Percentiles rank a stretch among this genome's conserved stretches.
These are phyloP conservation scores for Limnephilus auricula DNA, from an alignment of 2,888 invertebrate genomes.

Conservation along the genomic window DNA sequence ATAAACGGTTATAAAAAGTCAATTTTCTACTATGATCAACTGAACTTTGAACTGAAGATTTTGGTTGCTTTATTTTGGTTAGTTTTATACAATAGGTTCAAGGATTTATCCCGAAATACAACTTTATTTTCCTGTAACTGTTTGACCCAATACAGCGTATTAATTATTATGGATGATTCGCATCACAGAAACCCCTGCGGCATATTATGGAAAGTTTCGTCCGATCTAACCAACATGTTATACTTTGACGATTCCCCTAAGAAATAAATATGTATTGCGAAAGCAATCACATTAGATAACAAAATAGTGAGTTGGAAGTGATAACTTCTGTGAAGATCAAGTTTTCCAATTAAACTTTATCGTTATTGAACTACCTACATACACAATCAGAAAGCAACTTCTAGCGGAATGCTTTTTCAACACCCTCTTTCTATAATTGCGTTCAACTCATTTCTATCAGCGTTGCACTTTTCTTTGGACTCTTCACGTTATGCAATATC, in stretches of 20 bases:
- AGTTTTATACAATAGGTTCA: not conserved
- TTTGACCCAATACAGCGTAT: not conserved
- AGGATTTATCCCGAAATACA: not conserved
- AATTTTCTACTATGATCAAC: too few species aligned
- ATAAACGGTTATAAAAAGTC: too few species aligned
- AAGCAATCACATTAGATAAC: not conserved
- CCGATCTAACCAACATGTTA: not conserved
- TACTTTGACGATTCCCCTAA: not conserved
- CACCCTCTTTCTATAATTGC: not conserved
- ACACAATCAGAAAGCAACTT: not conserved
- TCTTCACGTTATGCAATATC: not conserved
- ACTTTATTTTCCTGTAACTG: not conserved
- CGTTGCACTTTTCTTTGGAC: not conserved
- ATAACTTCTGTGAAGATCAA: not conserved
- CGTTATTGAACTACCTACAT: not conserved
- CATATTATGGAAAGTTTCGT: not conserved
- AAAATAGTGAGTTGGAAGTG: not conserved
- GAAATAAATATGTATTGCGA: not conserved
- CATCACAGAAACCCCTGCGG: not conserved
- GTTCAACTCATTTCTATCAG: not conserved
- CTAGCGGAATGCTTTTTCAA: not conserved
- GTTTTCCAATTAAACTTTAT: conserved; percentile 2
- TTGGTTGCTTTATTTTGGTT: too few species aligned
- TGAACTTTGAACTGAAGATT: too few species aligned
- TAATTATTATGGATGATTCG: not conserved